These are phyloP conservation scores for Natator depressus DNA, from an alignment of 2,113 vertebrate species.

Conservation along the genomic window DNA sequence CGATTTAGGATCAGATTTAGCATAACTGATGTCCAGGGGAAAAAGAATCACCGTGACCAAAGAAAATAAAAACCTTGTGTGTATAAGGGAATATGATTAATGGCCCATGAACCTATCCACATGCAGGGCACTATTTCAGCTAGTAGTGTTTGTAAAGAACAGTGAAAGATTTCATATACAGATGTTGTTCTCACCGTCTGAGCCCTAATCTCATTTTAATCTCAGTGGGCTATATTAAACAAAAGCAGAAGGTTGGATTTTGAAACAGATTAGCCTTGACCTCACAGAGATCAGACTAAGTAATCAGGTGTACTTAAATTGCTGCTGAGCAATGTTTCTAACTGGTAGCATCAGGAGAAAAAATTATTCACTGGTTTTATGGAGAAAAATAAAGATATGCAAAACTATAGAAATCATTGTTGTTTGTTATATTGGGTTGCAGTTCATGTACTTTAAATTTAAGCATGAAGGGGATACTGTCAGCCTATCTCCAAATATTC, in stretches of 20 bases:
- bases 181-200: slow-evolving; percentile 19
- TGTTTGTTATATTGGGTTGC: neutral
- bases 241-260: slow-evolving; percentile 68
- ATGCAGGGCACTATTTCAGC: neutral
- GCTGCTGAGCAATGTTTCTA: slow-evolving; percentile 9
- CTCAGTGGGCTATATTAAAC: slow-evolving; percentile 72
- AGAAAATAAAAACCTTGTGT: neutral
- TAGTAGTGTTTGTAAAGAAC: neutral
- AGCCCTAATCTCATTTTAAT: slow-evolving; percentile 74
- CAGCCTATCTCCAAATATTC: neutral
- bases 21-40: neutral
- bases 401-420: neutral
- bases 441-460: neutral
- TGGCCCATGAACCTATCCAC: neutral
- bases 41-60: neutral
- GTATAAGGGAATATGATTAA: neutral
- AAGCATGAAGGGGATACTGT: rapidly evolving
- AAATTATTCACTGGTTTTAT: neutral
- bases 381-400: neutral
- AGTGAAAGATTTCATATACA: slow-evolving; percentile 26
- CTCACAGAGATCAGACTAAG: slow-evolving; percentile 68
- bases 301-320: slow-evolving; percentile 60
- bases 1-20: neutral
- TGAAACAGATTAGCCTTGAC: slow-evolving; percentile 72
- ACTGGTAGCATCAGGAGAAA: neutral